Evolutionary conservation across 2,888 invertebrate species (phyloP).

Genomic region (Drosophila sordidula): DNA sequence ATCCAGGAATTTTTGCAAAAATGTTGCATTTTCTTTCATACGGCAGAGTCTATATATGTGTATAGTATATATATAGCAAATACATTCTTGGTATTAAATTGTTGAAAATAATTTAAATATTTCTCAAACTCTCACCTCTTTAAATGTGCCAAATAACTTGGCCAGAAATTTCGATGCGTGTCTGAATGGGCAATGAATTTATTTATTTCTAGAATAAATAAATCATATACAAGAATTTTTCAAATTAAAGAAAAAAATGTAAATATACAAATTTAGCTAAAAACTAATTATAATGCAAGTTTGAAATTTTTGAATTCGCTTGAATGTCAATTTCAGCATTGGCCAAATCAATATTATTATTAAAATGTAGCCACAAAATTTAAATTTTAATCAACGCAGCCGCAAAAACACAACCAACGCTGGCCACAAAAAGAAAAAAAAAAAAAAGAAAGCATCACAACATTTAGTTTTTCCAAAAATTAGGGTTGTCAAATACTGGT

Average conservation of each 20-base stretch:
- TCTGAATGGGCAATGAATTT: no score
- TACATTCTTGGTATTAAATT: background rate
- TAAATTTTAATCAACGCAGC: slow-evolving; percentile 27
- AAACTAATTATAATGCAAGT: background rate
- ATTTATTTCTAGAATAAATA: no score
- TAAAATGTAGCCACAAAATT: slow-evolving; percentile 6
- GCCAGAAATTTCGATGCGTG: background rate
- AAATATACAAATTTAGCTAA: background rate
- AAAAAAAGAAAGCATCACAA: slow-evolving; percentile 6
- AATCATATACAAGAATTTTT: no score
- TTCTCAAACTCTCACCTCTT: background rate
- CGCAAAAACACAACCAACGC: slow-evolving; percentile 8
- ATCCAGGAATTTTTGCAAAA: no score
- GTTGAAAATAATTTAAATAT: background rate
- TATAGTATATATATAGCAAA: no score
- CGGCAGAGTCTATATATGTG: no score
- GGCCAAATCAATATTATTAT: background rate
- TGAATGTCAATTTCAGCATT: background rate
- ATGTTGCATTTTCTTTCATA: no score
- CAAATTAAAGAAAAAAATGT: background rate
- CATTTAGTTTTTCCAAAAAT: slow-evolving; percentile 1
- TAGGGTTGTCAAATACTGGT: slow-evolving; percentile 25
- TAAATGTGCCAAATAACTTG: background rate
- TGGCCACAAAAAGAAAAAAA: slow-evolving; percentile 1
- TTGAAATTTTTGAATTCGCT: no score